Conservation (phyloP, 37 sponge, comb jelly and placozoan species). For the Spongilla lacustris region DNA sequence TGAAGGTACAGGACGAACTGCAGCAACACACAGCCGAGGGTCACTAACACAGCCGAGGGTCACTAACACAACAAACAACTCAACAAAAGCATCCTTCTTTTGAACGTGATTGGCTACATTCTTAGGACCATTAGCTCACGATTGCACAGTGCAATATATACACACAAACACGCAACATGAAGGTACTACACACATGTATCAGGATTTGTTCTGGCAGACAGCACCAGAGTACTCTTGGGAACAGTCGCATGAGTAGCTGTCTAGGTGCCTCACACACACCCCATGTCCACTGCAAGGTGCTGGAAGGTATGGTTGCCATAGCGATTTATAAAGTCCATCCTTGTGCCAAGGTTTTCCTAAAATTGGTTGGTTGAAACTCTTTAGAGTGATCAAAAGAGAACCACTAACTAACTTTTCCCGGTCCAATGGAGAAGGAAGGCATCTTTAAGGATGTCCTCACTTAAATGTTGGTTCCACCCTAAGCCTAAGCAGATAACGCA, state of each 20-base stretch:
- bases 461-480: slow-evolving; percentile 59
- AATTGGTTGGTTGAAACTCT: not conserved
- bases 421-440: slow-evolving; percentile 81
- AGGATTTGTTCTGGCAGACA: not conserved
- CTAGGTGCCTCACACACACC: not conserved
- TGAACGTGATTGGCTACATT: not conserved
- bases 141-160: not conserved
- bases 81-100: no score
- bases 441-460: not conserved
- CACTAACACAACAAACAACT: no score
- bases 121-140: not conserved
- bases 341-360: slow-evolving; percentile 78
- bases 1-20: not conserved
- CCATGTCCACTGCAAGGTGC: slow-evolving; percentile 42
- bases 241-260: slow-evolving; percentile 24
- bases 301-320: slow-evolving; percentile 45
- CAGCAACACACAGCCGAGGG: not conserved
- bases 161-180: not conserved
- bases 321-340: slow-evolving; percentile 59
- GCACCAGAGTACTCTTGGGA: slow-evolving; percentile 5
- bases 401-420: slow-evolving; percentile 69
- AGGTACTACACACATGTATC: not conserved
- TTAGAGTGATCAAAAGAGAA: not conserved
- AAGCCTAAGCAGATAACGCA: slow-evolving; percentile 37
- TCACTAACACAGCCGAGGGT: not conserved